Evolutionary conservation across 2,113 vertebrate species (phyloP).

Genomic region (Zosterops borbonicus): DNA sequence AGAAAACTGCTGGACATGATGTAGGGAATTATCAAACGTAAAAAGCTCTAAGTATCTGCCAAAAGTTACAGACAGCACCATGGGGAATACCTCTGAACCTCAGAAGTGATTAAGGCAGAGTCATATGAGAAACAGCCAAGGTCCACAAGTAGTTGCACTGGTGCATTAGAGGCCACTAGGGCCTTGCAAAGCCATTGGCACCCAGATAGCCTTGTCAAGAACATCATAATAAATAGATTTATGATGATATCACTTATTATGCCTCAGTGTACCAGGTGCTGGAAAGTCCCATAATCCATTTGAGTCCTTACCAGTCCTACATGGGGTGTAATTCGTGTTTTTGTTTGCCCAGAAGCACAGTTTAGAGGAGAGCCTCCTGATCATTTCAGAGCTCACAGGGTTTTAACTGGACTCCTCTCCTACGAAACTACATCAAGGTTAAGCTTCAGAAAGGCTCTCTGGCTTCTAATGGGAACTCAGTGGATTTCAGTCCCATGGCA

Average conservation of each 20-base stretch:
- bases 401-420: background rate
- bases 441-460: background rate
- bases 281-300: background rate
- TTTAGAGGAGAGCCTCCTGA: background rate
- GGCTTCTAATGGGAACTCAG: background rate
- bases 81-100: background rate
- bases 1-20: background rate
- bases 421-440: accelerated
- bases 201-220: background rate
- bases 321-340: background rate
- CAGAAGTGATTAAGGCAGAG: background rate
- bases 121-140: background rate
- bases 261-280: background rate
- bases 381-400: background rate
- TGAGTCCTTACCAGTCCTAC: background rate
- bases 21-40: accelerated
- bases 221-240: background rate
- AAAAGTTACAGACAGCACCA: background rate
- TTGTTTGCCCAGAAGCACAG: background rate
- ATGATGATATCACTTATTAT: background rate
- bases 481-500: accelerated
- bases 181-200: background rate
- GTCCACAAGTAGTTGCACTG: background rate
- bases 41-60: background rate
- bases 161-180: background rate